These are phyloP conservation scores for Rhabdomys dilectus DNA, from an alignment of 2,113 vertebrate genomes.

Conservation along the genomic window DNA sequence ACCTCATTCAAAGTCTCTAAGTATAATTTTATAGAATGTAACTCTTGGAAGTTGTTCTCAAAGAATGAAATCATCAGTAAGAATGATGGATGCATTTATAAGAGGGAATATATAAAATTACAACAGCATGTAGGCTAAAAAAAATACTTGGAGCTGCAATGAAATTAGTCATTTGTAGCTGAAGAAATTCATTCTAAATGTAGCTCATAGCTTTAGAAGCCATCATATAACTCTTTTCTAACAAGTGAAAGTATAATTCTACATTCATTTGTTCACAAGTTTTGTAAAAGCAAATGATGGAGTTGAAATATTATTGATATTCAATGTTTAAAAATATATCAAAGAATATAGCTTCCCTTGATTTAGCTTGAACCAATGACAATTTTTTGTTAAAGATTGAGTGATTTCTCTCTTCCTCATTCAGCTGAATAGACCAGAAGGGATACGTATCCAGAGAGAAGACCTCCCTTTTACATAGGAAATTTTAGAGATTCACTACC, in stretches of 20 bases:
- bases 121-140: not conserved
- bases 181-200: not conserved
- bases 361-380: not conserved
- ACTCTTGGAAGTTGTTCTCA: not conserved
- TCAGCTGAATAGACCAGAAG: accelerated
- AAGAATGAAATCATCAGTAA: not conserved
- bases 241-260: not conserved
- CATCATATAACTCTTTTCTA: not conserved
- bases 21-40: not conserved
- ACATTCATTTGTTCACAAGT: not conserved
- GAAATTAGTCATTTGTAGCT: not conserved
- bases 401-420: not conserved
- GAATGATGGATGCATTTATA: not conserved
- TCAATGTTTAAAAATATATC: not conserved
- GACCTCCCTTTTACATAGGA: accelerated
- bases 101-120: not conserved
- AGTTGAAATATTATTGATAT: not conserved
- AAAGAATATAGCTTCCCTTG: not conserved
- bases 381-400: not conserved
- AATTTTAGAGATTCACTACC: not conserved
- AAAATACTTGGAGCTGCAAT: not conserved
- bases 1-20: not conserved
- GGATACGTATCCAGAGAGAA: not conserved
- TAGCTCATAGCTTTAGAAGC: not conserved
- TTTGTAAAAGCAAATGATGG: not conserved